Conservation (phyloP, 2,113 vertebrate species). For the Pseudopipra pipra region DNA sequence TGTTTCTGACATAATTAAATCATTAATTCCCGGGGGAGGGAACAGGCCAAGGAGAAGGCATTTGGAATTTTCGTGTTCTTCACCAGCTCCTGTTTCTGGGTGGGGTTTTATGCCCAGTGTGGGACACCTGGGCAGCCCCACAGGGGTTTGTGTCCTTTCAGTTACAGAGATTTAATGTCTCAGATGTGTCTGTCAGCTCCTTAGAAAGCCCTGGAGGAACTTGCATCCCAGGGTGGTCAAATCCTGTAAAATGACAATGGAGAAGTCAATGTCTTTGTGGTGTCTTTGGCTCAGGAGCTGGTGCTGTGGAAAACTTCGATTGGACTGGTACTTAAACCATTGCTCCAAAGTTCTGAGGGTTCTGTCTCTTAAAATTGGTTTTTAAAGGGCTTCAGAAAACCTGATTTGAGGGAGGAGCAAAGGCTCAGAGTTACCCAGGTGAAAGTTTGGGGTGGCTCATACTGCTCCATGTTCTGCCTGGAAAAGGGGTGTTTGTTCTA, state of each 20-base stretch:
- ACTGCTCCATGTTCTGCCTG: fast-evolving
- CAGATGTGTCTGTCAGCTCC: neutral
- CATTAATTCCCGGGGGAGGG: neutral
- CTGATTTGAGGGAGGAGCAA: neutral
- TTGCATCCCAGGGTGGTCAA: fast-evolving
- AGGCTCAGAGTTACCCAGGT: neutral
- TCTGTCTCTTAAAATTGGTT: neutral
- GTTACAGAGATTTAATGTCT: neutral
- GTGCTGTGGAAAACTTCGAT: neutral
- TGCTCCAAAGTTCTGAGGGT: neutral
- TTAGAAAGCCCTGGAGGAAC: neutral
- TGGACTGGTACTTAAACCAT: neutral
- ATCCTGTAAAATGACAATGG: no score
- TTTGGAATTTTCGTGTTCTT: neutral
- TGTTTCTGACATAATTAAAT: neutral
- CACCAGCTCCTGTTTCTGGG: neutral
- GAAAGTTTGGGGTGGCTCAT: neutral
- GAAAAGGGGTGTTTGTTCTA: neutral
- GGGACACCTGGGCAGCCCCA: neutral
- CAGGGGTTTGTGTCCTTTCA: neutral
- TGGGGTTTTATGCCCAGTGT: neutral
- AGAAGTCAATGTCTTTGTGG: neutral
- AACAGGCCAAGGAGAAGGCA: neutral
- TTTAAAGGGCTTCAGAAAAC: neutral
- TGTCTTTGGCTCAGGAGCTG: neutral